These are phyloP conservation scores for Drosophila gaucha DNA, from an alignment of 2,888 invertebrate species.

Conservation along the genomic window DNA sequence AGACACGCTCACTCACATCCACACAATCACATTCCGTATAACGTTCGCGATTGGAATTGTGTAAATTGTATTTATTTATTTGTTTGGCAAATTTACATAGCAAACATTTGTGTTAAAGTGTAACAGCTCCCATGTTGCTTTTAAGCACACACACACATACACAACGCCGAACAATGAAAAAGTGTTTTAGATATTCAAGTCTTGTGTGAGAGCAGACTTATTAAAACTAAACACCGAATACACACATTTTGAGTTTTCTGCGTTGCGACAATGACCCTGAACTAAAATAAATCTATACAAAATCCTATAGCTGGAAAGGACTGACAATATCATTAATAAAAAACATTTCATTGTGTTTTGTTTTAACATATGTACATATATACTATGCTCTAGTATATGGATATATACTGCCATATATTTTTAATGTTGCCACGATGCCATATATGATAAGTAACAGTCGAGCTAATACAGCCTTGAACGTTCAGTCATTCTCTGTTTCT, in stretches of 20 bases:
- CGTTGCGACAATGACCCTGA: background rate
- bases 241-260: background rate
- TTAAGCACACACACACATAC: conserved; percentile 40
- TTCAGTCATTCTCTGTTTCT: background rate
- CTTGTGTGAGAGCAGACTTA: conserved; percentile 3
- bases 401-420: background rate
- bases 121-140: conserved; percentile 29
- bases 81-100: conserved; percentile 36
- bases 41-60: conserved; percentile 33
- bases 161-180: too few species aligned
- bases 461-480: background rate
- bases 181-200: conserved; percentile 41
- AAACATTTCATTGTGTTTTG: background rate
- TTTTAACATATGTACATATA: background rate
- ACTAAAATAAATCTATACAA: background rate
- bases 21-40: background rate
- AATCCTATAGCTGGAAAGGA: background rate
- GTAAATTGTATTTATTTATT: conserved; percentile 35
- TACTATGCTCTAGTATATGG: too few species aligned
- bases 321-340: background rate
- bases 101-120: conserved; percentile 27
- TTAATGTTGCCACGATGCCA: too few species aligned
- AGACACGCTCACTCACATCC: background rate
- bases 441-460: background rate
- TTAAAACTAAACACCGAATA: conserved; percentile 13